phyloP scores from a whole-genome alignment of 2,113 vertebrate species.

The Erinaceus europaeus region DNA sequence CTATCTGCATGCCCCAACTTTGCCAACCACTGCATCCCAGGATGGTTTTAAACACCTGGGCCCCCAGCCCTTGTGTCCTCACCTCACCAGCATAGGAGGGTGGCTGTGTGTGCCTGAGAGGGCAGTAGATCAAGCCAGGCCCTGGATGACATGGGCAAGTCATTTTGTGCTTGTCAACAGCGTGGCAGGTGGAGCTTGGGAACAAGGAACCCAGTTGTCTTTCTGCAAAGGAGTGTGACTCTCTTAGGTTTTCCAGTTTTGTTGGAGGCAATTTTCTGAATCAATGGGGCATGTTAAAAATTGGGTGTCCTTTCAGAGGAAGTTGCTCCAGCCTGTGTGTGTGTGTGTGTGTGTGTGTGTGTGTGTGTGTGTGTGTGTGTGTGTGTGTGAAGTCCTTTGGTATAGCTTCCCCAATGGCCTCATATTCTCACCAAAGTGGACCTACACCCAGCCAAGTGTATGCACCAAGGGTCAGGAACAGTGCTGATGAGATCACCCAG shows the following conservation, averaged over 20 bases:
- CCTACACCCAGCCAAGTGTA: not conserved
- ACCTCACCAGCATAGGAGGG: conserved; percentile 20
- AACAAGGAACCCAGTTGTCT: conserved; percentile 28
- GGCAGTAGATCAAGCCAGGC: not conserved
- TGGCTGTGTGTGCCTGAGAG: conserved; percentile 25
- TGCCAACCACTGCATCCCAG: not conserved
- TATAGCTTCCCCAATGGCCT: not conserved
- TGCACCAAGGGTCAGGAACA: not conserved
- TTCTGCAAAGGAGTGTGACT: conserved; percentile 50
- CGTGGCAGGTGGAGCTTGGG: conserved; percentile 23
- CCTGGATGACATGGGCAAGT: conserved; percentile 8
- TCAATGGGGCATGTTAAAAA: conserved; percentile 39
- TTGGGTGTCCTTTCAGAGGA: not conserved
- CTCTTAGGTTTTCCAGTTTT: conserved; percentile 56
- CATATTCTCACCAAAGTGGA: not conserved
- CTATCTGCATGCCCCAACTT: not conserved
- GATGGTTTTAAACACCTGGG: not conserved
- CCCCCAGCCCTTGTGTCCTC: conserved; percentile 36
- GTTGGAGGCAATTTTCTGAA: conserved; percentile 37
- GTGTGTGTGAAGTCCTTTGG: conserved; percentile 20
- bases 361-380: not conserved
- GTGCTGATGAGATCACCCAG: not conserved
- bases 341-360: not conserved
- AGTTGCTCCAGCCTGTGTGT: not conserved
- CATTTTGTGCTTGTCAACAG: conserved; percentile 48